These are phyloP conservation scores for Drosophila mulleri DNA, from an alignment of 2,888 invertebrate species.

Conservation along the genomic window DNA sequence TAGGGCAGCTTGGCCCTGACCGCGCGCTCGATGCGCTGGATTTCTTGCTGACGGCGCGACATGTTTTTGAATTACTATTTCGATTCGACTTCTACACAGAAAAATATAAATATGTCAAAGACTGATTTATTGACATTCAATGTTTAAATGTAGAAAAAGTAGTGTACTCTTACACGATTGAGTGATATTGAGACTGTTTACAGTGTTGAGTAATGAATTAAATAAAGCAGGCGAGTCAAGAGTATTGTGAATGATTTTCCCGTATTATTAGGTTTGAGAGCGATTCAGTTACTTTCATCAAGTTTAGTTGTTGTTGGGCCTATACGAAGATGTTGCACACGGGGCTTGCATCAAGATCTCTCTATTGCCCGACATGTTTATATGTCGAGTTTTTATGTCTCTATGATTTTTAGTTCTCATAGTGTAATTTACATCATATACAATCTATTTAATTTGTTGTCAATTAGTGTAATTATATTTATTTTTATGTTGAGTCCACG, in stretches of 20 bases:
- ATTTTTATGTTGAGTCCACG: no score
- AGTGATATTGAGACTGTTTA: no score
- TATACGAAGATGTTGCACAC: not conserved
- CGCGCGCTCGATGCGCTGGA: conserved; percentile 52
- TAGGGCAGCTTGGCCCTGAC: conserved; percentile 60
- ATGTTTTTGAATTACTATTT: conserved; percentile 10
- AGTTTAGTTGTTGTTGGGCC: not conserved
- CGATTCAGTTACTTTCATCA: not conserved
- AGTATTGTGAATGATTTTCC: not conserved
- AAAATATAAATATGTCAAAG: conserved; percentile 14
- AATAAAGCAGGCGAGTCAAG: no score
- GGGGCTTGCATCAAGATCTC: no score
- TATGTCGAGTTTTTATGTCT: no score
- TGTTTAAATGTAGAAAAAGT: not conserved
- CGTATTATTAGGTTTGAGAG: not conserved
- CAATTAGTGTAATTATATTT: no score
- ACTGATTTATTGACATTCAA: not conserved
- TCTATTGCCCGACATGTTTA: no score
- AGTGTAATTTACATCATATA: no score
- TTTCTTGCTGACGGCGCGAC: conserved; percentile 54
- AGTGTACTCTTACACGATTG: no score
- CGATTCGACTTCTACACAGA: not conserved
- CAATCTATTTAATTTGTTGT: no score
- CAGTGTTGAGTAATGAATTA: no score
- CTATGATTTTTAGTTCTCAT: no score